Base-by-base conservation (phyloP, 2,888 invertebrate species). In the Thera britannica region DNA sequence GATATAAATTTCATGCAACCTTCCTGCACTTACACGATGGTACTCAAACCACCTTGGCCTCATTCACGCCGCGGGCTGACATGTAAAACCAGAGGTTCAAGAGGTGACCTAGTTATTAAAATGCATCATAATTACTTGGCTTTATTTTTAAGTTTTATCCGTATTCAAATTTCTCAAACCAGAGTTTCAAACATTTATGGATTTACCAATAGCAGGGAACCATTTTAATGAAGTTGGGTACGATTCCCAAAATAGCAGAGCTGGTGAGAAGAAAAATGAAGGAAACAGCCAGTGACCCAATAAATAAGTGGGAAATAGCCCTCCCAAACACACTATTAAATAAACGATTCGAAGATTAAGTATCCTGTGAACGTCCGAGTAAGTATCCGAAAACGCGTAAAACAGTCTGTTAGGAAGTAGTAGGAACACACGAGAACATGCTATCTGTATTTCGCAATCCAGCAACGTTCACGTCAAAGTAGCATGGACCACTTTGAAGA, bases 21-120 rank as follows among this genome's bases (percentile, higher is more conserved):
- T 62, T 65, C 62, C 65, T 65, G 68, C 58, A 59, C 56, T 65
- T 62, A 57, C 59, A 60, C 65, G 69, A 69, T 62, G 62, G 62
- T 60, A 62, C 62, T 63, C 66, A 44, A 54, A 9, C 58, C 57
- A 69, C 69, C 69, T 69, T 69, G 69, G 52, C 69, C 69, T 66
- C 65, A 69, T 69, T 69, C 59, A 6, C 51, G 58, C 23, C 46
- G 52, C 49, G 51, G 60, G n/a, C 41, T 23, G 59, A 35, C 57
- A 55, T 48, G 54, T 58, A 67, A 46, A 69, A 57, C 62, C 62
- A 59, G 59, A 61, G 62, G 60, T 69, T 59, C 63, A 48, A 65
- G 61, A 41, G 23, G 44, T 63, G 69, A 69, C 69, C 69, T 66
- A 65, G 56, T 63, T 66, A 62, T 66, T 63, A n/a, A 38, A 59